A percentile compares a stretch with the other conserved stretches of the same genome.
phyloP scores from a whole-genome alignment of 2,888 invertebrate species.

The Craniophora ligustri region DNA sequence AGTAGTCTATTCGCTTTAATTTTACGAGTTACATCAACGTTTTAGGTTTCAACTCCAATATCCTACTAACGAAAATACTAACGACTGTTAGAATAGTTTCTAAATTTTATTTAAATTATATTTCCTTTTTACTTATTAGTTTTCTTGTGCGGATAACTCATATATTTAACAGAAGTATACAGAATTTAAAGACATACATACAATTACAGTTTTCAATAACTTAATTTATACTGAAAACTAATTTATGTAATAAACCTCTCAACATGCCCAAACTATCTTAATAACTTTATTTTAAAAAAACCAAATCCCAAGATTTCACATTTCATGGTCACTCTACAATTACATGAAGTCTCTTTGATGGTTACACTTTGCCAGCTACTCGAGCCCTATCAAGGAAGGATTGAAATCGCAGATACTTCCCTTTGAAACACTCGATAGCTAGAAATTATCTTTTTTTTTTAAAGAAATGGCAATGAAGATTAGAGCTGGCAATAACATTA shows the following conservation, averaged over 20 bases:
- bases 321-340: slow-evolving; percentile 24
- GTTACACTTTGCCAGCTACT: slow-evolving; percentile 43
- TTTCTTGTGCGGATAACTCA: no score
- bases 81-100: no score
- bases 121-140: no score
- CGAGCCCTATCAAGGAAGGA: slow-evolving; percentile 47
- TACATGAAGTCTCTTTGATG: slow-evolving; percentile 28
- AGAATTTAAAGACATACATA: no score
- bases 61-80: slow-evolving; percentile 3
- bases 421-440: slow-evolving; percentile 39
- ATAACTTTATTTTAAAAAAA: no score
- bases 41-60: slow-evolving; percentile 26
- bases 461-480: slow-evolving; percentile 35
- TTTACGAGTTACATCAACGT: slow-evolving; percentile 32
- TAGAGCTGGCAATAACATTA: background rate
- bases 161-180: no score
- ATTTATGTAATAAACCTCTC: no score
- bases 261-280: no score
- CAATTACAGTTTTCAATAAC: no score
- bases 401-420: slow-evolving; percentile 44
- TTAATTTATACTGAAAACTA: no score
- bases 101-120: no score
- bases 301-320: background rate
- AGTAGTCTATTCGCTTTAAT: slow-evolving; percentile 41
- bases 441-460: slow-evolving; percentile 54